Percentiles rank a stretch among this genome's conserved stretches.
These are phyloP conservation scores for Dolichoris vasculosae DNA, from an alignment of 1,140 invertebrate species.

Conservation along the genomic window DNA sequence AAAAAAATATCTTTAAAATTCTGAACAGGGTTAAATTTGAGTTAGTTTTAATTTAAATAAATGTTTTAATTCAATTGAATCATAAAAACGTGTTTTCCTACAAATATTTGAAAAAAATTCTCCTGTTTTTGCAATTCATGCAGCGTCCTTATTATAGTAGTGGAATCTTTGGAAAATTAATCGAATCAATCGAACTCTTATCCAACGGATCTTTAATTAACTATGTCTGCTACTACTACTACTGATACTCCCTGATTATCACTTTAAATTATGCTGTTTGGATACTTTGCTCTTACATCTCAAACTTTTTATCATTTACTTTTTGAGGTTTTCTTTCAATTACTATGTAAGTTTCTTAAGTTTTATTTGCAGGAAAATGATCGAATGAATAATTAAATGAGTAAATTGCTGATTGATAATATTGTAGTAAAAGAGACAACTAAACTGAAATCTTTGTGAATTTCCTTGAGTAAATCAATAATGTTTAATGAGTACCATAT, in stretches of 20 bases:
- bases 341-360: background rate
- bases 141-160: slow-evolving; percentile 14
- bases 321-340: background rate
- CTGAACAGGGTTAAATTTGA: too few relatives aligned
- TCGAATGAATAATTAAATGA: background rate
- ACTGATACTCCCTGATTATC: background rate
- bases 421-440: too few relatives aligned
- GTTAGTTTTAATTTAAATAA: too few relatives aligned
- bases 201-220: slow-evolving; percentile 49
- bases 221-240: background rate
- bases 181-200: slow-evolving; percentile 50
- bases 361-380: background rate
- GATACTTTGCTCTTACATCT: background rate
- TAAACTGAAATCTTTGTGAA: too few relatives aligned
- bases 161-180: slow-evolving; percentile 34
- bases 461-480: too few relatives aligned
- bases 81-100: background rate
- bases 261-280: slow-evolving; percentile 14
- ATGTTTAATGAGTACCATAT: too few relatives aligned
- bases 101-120: background rate
- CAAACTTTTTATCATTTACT: background rate
- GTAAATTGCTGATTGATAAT: too few relatives aligned
- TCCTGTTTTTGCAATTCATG: background rate
- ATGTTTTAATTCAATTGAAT: slow-evolving; percentile 41
- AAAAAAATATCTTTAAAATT: too few relatives aligned